These are phyloP conservation scores for Graptemys geographica DNA, from an alignment of 2,797 vertebrate species.

Conservation along the genomic window DNA sequence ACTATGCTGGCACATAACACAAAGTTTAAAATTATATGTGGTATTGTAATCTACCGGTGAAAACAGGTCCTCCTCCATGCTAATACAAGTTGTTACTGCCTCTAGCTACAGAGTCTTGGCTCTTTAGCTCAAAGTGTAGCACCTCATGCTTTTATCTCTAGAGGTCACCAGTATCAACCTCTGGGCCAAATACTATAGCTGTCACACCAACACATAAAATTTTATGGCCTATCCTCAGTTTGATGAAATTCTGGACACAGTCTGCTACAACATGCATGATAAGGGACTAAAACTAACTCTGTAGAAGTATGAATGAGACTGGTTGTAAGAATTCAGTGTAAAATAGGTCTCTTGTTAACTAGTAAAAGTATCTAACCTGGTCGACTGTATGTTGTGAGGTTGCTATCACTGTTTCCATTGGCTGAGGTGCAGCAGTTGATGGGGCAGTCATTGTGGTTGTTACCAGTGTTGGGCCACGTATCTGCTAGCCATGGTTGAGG, in stretches of 20 bases:
- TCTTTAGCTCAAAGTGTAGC: background rate
- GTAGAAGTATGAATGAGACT: background rate
- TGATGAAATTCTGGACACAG: background rate
- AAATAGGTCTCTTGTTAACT: conserved; percentile 51
- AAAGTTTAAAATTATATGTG: background rate
- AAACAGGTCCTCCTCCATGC: background rate
- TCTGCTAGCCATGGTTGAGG: conserved; percentile 97
- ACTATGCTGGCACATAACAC: background rate
- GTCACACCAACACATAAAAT: background rate
- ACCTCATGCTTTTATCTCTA: background rate
- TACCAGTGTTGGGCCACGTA: conserved; percentile 98
- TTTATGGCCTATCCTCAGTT: background rate
- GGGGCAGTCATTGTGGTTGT: conserved; percentile 97
- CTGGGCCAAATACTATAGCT: background rate
- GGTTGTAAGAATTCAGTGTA: background rate
- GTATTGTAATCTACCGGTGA: background rate
- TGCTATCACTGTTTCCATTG: conserved; percentile 97
- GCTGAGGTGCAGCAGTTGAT: conserved; percentile 97
- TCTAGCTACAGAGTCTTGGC: background rate
- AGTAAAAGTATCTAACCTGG: conserved; percentile 88
- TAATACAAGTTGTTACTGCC: background rate
- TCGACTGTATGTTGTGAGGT: conserved; percentile 96
- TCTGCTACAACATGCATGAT: background rate
- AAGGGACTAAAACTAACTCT: background rate
- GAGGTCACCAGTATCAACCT: background rate